Evolutionary conservation across 2,113 vertebrate species (phyloP).

Genomic region (Ptychochromis oligacanthus): DNA sequence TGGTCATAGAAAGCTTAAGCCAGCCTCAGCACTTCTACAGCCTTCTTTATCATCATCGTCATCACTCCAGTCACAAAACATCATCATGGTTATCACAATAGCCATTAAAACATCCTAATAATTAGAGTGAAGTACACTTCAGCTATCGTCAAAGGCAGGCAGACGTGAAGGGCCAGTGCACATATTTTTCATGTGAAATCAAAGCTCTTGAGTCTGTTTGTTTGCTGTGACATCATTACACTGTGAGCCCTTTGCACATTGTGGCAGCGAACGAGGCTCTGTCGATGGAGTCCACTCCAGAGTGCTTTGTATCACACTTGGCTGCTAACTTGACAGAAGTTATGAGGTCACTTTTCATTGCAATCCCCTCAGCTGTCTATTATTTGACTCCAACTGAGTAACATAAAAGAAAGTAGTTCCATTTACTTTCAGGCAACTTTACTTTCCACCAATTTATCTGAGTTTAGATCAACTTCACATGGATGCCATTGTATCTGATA

Average conservation of each 20-base stretch:
- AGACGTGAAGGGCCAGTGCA: conserved; percentile 54
- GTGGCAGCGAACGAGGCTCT: neutral
- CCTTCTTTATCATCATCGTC: neutral
- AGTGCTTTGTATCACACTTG: conserved; percentile 30
- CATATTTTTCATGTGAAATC: conserved; percentile 10
- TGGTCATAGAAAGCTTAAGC: conserved; percentile 13
- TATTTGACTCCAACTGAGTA: conserved; percentile 10
- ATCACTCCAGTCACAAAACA: neutral
- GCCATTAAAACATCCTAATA: neutral
- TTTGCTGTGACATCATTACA: conserved; percentile 33
- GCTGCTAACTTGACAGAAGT: conserved; percentile 13
- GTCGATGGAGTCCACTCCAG: conserved; percentile 16
- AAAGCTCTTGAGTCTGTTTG: neutral
- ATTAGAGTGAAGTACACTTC: conserved; percentile 41
- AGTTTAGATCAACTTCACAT: neutral
- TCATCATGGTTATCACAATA: neutral
- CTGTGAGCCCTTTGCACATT: conserved; percentile 47
- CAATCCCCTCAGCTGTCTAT: neutral
- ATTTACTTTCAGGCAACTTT: neutral
- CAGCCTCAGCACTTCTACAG: neutral
- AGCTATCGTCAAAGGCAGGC: conserved; percentile 25
- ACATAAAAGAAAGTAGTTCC: neutral
- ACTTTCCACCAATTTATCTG: neutral
- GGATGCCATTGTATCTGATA: conserved; percentile 3
- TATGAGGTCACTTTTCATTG: conserved; percentile 38